Evolutionary conservation across 2,888 invertebrate species (phyloP).

Genomic region (Galerucella calmariensis): DNA sequence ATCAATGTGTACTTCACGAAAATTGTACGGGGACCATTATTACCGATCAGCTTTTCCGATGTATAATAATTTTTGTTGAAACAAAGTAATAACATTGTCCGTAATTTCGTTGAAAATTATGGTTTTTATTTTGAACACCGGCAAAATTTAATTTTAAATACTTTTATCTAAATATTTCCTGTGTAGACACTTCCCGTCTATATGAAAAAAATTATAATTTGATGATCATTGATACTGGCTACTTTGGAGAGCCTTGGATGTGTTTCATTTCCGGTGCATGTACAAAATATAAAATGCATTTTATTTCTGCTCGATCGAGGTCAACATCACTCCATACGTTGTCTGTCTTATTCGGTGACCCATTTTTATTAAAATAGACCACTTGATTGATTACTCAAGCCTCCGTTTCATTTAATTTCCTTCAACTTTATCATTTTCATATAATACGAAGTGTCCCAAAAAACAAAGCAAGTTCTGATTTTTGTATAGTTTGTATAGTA

Average conservation of each 20-base stretch:
- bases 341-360: slow-evolving; percentile 32
- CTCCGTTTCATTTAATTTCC: slow-evolving; percentile 20
- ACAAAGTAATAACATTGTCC: too few species aligned
- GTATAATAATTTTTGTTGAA: too few species aligned
- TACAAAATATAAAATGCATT: slow-evolving; percentile 15
- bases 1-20: too few species aligned
- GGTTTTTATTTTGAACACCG: neutral
- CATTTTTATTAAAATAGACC: slow-evolving; percentile 37
- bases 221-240: slow-evolving; percentile 8
- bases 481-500: too few species aligned
- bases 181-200: slow-evolving; percentile 11
- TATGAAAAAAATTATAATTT: slow-evolving; percentile 9
- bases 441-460: slow-evolving; percentile 17
- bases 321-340: slow-evolving; percentile 6
- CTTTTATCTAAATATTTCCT: slow-evolving; percentile 11
- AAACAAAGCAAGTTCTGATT: neutral
- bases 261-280: slow-evolving; percentile 11
- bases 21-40: too few species aligned
- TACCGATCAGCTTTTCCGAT: too few species aligned
- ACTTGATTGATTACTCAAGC: slow-evolving; percentile 27
- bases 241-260: neutral
- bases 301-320: slow-evolving; percentile 12
- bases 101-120: neutral
- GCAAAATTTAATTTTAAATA: neutral
- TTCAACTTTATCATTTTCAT: slow-evolving; percentile 9